Percentiles rank a stretch among this genome's conserved stretches.
Evolutionary conservation across 2,113 vertebrate genomes (phyloP).

Genomic region (Catharus fuscescens): DNA sequence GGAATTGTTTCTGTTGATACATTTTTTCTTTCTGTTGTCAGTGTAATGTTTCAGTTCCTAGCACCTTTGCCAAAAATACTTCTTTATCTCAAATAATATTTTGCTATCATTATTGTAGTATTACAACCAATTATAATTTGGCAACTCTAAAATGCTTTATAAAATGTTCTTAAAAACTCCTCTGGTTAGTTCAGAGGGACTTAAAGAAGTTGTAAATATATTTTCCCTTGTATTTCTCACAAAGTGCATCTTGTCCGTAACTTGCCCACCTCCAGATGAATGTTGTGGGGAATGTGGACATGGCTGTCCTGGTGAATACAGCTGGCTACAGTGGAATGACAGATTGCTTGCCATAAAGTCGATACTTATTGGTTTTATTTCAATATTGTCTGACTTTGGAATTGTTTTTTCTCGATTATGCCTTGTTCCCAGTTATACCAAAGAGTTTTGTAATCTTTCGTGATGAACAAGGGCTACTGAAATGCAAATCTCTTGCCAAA

Average conservation of each 20-base stretch:
- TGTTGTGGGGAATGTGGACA: neutral
- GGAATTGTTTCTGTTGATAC: neutral
- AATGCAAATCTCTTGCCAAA: neutral
- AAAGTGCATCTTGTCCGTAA: neutral
- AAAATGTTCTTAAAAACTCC: neutral
- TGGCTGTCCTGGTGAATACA: neutral
- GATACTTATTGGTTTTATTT: neutral
- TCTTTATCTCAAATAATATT: neutral
- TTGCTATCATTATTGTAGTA: neutral
- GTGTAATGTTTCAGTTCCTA: neutral
- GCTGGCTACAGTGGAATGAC: neutral
- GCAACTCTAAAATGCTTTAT: neutral
- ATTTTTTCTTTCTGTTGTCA: neutral
- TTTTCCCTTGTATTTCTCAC: neutral
- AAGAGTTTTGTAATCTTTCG: neutral
- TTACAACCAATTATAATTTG: neutral
- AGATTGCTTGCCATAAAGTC: neutral
- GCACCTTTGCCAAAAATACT: neutral
- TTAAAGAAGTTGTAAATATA: neutral
- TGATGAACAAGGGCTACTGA: neutral
- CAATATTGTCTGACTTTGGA: neutral
- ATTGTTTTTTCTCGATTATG: neutral
- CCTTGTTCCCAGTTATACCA: neutral
- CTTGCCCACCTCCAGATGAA: neutral
- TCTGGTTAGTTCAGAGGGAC: neutral